These are phyloP conservation scores for Lepidotrigona ventralis DNA, from an alignment of 1,140 invertebrate genomes.

Conservation along the genomic window DNA sequence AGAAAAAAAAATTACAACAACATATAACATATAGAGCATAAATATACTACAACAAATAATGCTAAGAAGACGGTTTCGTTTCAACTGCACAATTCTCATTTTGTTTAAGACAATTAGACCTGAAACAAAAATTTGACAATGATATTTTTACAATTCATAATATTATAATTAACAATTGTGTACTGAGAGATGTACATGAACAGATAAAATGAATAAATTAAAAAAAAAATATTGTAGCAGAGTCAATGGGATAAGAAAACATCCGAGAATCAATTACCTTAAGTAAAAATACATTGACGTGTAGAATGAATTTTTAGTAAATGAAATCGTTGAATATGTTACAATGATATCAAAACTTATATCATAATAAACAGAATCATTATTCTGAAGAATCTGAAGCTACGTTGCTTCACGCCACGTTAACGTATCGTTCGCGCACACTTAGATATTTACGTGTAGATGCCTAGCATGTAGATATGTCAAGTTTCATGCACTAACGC, in stretches of 20 bases:
- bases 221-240: neutral
- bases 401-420: slow-evolving; percentile 28
- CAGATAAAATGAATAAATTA: neutral
- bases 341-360: slow-evolving; percentile 28
- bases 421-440: slow-evolving; percentile 39
- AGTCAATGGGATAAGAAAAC: too few species aligned
- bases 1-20: slow-evolving; percentile 64
- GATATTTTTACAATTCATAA: neutral
- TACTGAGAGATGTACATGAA: neutral
- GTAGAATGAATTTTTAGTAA: neutral
- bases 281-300: slow-evolving; percentile 6
- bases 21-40: slow-evolving; percentile 70
- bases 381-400: slow-evolving; percentile 39
- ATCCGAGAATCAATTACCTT: slow-evolving; percentile 27
- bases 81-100: slow-evolving; percentile 78
- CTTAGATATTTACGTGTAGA: neutral
- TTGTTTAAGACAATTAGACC: slow-evolving; percentile 40
- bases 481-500: neutral
- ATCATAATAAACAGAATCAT: slow-evolving; percentile 37
- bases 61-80: slow-evolving; percentile 72
- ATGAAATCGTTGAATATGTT: neutral
- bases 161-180: neutral
- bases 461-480: neutral
- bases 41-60: slow-evolving; percentile 62
- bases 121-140: slow-evolving; percentile 6